Evolutionary conservation across 1,140 invertebrate species (phyloP), one percentile per base, ranked within the genome.

Genomic region (Leptinotarsa lineolata): DNA sequence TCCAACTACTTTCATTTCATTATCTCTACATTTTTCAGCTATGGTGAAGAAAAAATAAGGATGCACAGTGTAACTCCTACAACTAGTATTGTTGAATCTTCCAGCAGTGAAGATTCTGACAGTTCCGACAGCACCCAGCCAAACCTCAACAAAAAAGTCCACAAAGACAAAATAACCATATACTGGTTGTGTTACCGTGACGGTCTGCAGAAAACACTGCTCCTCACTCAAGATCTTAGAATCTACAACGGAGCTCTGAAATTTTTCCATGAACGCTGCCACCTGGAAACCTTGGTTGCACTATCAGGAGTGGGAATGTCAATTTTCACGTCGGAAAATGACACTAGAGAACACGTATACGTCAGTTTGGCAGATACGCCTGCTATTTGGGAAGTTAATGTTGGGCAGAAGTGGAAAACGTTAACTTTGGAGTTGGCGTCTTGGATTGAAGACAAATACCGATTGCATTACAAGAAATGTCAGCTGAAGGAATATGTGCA

Each of bases 371-470:
- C 86, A 1, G 90, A 92, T 79, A 90, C 90, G 0, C 88, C 92
- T 1, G 89, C 94, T 0, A 87, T 91, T 70, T 96, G 94, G 94
- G 92, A 95, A 84, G 76, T 95, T 0, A 91, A 92, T 80, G 90
- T 95, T 4, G 91, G 91, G 46, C 90, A 91, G 79, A 89, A 89
- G 74, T 94, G 93, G 93, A 95, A 94, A 81, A 87, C 90, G 63
- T 84, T 95, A 6, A 92, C 90, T 3, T 84, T 93, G 39, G 93
- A 95, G 80, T 81, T 95, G 8, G 91, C 92, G 6, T 89, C 92
- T 0, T 94, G 93, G 93, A 87, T 94, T 48, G 94, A 95, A 85
- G 92, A 94, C 70, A 92, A 93, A 81, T 95, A 91, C 85, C 86
- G 86, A 75, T 87, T 89, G 61, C 90, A 91, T 48, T 87, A 89